Percentiles rank a stretch among this genome's conserved stretches.
These are phyloP conservation scores for Carcinoscorpius rotundicauda DNA, from an alignment of 1,140 invertebrate genomes.

Conservation along the genomic window DNA sequence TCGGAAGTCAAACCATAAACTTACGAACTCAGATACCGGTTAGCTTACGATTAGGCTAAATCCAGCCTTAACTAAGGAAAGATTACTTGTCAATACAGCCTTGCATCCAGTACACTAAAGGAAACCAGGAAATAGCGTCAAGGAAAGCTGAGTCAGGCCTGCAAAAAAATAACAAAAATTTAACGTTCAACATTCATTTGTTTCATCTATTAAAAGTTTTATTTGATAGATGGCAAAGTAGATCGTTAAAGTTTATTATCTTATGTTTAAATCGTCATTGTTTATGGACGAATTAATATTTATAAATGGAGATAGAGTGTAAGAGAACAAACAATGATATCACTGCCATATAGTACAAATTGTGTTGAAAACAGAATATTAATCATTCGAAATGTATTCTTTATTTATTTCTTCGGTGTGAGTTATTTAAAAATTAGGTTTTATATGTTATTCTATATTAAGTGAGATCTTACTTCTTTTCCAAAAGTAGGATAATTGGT, in stretches of 20 bases:
- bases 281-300: not conserved
- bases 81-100: constrained; percentile 78
- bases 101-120: constrained; percentile 90
- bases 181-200: not conserved
- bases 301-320: constrained; percentile 6
- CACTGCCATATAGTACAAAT: too few species aligned
- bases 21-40: not conserved
- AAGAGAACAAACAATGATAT: too few species aligned
- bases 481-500: constrained; percentile 87
- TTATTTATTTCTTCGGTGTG: too few species aligned
- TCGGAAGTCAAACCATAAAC: too few species aligned
- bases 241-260: not conserved
- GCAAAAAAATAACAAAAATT: constrained; percentile 3
- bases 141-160: constrained; percentile 84
- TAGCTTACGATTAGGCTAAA: not conserved
- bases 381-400: too few species aligned
- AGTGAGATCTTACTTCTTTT: constrained; percentile 42
- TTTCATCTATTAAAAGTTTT: constrained; percentile 2
- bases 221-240: too few species aligned
- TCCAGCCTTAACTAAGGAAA: constrained; percentile 48
- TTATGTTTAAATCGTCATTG: not conserved
- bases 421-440: not conserved
- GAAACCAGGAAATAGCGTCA: constrained; percentile 92
- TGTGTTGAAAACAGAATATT: too few species aligned
- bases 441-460: not conserved